These are phyloP conservation scores for Bujurquina vittata DNA, from an alignment of 2,113 vertebrate genomes.

Conservation along the genomic window DNA sequence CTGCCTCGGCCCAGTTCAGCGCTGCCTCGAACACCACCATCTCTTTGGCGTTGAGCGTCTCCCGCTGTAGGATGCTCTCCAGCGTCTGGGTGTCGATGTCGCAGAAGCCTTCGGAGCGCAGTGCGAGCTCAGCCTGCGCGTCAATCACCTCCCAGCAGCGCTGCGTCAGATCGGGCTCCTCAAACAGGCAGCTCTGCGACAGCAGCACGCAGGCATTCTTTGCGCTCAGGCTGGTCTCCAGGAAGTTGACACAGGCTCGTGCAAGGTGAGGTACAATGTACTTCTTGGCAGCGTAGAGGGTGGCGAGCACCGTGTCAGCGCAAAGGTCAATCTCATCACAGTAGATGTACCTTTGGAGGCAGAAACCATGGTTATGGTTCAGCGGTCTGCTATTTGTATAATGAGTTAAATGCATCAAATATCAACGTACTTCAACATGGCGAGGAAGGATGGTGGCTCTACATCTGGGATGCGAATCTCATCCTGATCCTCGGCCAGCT, in stretches of 20 bases:
- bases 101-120: constrained; percentile 96
- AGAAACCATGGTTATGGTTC: not conserved
- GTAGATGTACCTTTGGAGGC: constrained; percentile 90
- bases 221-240: constrained; percentile 97
- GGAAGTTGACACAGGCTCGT: constrained; percentile 94
- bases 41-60: constrained; percentile 98
- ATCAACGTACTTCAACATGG: constrained; percentile 93
- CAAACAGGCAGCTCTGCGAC: constrained; percentile 97
- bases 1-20: constrained; percentile 94
- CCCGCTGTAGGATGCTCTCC: constrained; percentile 94
- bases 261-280: constrained; percentile 98
- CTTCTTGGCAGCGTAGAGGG: constrained; percentile 98
- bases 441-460: constrained; percentile 94
- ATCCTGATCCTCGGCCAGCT: constrained; percentile 97
- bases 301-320: constrained; percentile 95
- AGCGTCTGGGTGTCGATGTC: constrained; percentile 94
- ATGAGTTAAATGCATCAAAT: not conserved
- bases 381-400: not conserved
- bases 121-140: constrained; percentile 93
- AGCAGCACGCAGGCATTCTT: constrained; percentile 96
- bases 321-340: constrained; percentile 98
- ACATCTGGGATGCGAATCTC: constrained; percentile 99
- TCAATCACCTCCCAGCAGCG: constrained; percentile 99
- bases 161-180: constrained; percentile 96
- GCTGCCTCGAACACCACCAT: constrained; percentile 95